Base-by-base conservation (phyloP, 2,888 invertebrate genomes). In the Crioceris asparagi region DNA sequence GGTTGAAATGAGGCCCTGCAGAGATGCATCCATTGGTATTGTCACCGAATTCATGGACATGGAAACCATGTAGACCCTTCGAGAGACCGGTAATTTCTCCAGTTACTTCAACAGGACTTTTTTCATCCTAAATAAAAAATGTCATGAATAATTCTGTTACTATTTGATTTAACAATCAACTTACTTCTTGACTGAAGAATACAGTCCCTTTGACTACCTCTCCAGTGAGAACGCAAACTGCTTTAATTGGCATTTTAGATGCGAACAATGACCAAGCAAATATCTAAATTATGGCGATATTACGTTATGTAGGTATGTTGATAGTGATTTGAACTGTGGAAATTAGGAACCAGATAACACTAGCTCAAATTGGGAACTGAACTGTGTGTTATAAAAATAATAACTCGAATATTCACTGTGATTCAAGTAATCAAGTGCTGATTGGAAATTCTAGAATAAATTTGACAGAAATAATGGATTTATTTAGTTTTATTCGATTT, bases 1-100 rank as follows among this genome's bases (percentile, higher is more conserved):
- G 94, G 67, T 96, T 96, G 68, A 87, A 96, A 67, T 96, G 96
- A 0, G 86, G 70, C 0, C 94, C 96, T 21, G 94, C 91, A 25
- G 90, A 91, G n/a, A 82, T 86, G 65, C 96, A 96, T 1, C 88
- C 90, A 60, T 94, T 91, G 17, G 92, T 91, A 59, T 86, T 88
- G 66, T 94, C 94, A 1, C 96, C 96, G 59, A 91, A 94, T 68
- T 96, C 88, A 61, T 96, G 96, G 42, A 96, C 77, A 60, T 96
- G 96, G 69, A 96, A 92, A 15, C 91, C 91, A 58, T 92, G 87
- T 2, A 67, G 60, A 42, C 94, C 94, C 61, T 79, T 71, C 12
- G 71, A 60, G 19, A 96, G 69, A 2, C 93, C 92, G 18, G 63
- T 68, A 7, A 96, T 72, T 64, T 86, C 79, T 5, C 94, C 94